Conservation (phyloP, 2,797 vertebrate species). For the Artibeus lituratus region DNA sequence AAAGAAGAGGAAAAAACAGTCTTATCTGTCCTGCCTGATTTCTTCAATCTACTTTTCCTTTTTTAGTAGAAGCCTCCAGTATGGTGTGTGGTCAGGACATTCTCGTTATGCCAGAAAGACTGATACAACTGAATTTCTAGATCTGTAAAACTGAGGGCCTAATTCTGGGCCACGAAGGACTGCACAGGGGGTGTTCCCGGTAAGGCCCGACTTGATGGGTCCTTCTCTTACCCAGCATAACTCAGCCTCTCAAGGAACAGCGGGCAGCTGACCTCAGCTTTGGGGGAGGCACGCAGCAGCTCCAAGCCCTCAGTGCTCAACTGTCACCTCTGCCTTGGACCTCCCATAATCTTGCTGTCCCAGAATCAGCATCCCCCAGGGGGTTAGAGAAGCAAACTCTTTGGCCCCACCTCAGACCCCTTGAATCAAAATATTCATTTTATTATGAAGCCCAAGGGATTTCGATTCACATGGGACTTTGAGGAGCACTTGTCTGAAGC, state of each 20-base stretch:
- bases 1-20: background rate
- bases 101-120: background rate
- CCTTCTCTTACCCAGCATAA: background rate
- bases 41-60: background rate
- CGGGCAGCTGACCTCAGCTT: background rate
- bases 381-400: background rate
- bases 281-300: background rate
- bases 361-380: background rate
- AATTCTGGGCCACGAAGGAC: background rate
- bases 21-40: background rate
- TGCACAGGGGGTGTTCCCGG: background rate
- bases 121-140: background rate
- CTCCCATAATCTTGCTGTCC: background rate
- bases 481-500: background rate
- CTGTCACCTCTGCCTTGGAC: background rate
- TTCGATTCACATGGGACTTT: background rate
- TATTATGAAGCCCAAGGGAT: background rate
- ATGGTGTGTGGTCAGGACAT: background rate
- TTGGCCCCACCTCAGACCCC: background rate
- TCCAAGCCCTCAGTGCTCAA: background rate
- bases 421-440: background rate
- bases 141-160: background rate
- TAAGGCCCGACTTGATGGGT: background rate
- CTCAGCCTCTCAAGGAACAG: background rate
- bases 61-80: background rate